phyloP scores from a whole-genome alignment of 2,797 vertebrate species.

The Darevskia mixta region DNA sequence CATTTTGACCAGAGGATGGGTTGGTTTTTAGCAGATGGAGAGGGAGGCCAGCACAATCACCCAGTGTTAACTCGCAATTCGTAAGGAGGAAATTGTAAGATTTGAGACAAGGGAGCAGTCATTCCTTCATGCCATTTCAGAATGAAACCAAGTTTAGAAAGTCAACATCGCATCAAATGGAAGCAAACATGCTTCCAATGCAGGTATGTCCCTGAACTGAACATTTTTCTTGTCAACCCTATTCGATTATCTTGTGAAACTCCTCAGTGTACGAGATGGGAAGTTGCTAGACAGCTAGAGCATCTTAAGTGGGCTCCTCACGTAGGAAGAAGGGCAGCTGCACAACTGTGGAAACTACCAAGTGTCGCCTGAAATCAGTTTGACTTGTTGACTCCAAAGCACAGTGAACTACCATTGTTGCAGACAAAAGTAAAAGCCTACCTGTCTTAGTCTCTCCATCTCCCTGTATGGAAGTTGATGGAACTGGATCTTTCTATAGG shows the following conservation, averaged over 20 bases:
- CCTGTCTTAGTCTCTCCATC: slow-evolving; percentile 93
- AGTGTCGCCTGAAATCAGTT: background rate
- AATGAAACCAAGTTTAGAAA: background rate
- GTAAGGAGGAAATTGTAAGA: background rate
- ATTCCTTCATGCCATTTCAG: background rate
- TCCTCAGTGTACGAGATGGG: background rate
- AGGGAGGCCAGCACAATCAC: no score
- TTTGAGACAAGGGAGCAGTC: background rate
- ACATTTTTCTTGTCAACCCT: background rate
- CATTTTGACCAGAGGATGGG: background rate
- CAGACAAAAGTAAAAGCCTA: slow-evolving; percentile 44
- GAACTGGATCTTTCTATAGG: slow-evolving; percentile 64
- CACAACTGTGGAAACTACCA: background rate
- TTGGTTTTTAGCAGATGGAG: background rate
- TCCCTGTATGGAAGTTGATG: slow-evolving; percentile 91
- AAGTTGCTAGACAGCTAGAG: background rate
- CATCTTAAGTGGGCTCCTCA: background rate
- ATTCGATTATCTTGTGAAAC: background rate
- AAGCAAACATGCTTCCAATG: background rate
- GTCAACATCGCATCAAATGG: background rate
- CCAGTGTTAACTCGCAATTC: no score
- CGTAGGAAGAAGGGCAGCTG: background rate
- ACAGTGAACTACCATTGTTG: background rate
- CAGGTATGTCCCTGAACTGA: background rate
- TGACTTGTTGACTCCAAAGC: background rate